Evolutionary conservation across 1,140 invertebrate genomes (phyloP), one percentile per base, ranked within the genome.

Genomic region (Philotrypesis tridentata): DNA sequence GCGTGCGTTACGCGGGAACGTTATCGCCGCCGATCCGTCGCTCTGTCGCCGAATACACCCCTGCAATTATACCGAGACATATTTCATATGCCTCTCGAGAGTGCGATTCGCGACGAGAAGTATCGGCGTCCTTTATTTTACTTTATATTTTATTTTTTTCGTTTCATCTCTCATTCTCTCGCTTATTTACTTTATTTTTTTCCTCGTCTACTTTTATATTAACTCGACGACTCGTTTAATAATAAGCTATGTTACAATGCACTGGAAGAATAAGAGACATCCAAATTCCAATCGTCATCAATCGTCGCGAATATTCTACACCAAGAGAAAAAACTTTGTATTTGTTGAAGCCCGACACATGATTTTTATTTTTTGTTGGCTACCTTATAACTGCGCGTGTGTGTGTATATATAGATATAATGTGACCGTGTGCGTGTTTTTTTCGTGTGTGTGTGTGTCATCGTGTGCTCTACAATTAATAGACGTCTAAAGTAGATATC

Each of bases 181-280:
- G 63, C 63, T 55, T n/a, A 7, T 55, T 79, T 63, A 23, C 14
- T 61, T 1, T 48, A 23, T 83, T 33, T 68, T 79, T 71, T 21
- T n/a, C n/a, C n/a, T n/a, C n/a, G n/a, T n/a, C n/a, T n/a, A n/a
- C n/a, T n/a, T n/a, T n/a, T n/a, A n/a, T n/a, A 12, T 78, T n/a
- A 72, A 83, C 31, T 33, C 9, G 60, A 31, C 40, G 23, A 80
- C 76, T 27, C n/a, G n/a, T n/a, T 84, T 85, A 85, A 87, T 85
- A 71, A 84, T 55, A 55, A 55, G 48, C 87, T 89, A 89, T 87
- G 85, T 88, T 89, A 90, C 87, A 89, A 87, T 88, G 87, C 87
- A 77, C 80, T 86, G 85, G 85, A 87, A 55, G 48, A 84, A 87
- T 85, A 88, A 61, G 79, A 75, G 72, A 81, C 61, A 68, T 70